Percentiles rank a stretch among this genome's conserved stretches.
These are phyloP conservation scores for Drosophila takahashii DNA, from an alignment of 1,140 invertebrate species.

Conservation along the genomic window DNA sequence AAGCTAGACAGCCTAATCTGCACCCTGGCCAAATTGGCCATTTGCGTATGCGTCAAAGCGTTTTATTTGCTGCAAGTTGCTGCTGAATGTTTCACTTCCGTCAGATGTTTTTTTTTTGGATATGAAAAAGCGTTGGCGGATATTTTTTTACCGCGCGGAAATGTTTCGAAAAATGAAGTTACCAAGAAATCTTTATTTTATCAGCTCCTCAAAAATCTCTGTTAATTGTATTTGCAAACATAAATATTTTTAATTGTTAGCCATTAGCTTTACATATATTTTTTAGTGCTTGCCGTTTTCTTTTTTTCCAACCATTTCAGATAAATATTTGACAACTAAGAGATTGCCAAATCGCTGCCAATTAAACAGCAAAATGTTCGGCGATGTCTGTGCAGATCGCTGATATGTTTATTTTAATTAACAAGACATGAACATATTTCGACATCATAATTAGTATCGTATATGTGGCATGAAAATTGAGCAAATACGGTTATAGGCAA, in stretches of 20 bases:
- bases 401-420: constrained; percentile 34
- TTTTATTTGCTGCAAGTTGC: constrained; percentile 20
- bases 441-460: constrained; percentile 35
- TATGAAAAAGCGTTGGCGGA: neutral
- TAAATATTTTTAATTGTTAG: neutral
- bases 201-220: too few relatives aligned
- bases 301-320: neutral
- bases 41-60: constrained; percentile 71
- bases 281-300: neutral
- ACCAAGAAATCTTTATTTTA: neutral
- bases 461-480: constrained; percentile 5
- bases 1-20: constrained; percentile 51
- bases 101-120: constrained; percentile 7
- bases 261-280: neutral
- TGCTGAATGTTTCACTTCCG: constrained; percentile 53
- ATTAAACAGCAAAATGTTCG: constrained; percentile 25
- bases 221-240: too few relatives aligned
- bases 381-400: constrained; percentile 11
- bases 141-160: neutral
- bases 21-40: constrained; percentile 55
- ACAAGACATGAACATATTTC: constrained; percentile 37
- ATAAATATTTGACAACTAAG: constrained; percentile 21
- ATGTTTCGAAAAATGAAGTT: neutral
- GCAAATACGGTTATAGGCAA: constrained; percentile 27
- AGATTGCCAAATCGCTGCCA: constrained; percentile 32